These are phyloP conservation scores for Coccyzus lansbergi DNA, from an alignment of 2,797 vertebrate species.

Conservation along the genomic window DNA sequence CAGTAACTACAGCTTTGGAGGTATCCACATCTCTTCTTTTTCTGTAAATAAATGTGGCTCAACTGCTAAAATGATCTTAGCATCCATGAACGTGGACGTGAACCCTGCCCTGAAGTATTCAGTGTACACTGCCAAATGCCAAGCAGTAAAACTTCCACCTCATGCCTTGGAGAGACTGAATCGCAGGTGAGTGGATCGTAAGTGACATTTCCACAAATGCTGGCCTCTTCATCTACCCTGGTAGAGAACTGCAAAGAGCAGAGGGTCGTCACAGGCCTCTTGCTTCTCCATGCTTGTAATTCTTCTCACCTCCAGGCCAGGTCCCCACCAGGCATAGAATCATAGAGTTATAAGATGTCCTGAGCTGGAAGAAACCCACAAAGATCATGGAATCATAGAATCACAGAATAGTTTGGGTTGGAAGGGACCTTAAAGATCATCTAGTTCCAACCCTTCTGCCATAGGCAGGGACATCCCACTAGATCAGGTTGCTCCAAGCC, in stretches of 20 bases:
- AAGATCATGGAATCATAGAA: too few relatives aligned
- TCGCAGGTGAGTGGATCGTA: not conserved
- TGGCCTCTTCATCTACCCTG: not conserved
- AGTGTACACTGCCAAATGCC: not conserved
- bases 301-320: not conserved
- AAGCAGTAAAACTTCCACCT: not conserved
- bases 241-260: not conserved
- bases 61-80: not conserved
- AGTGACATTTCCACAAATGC: not conserved
- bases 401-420: too few relatives aligned
- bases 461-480: too few relatives aligned
- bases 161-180: not conserved
- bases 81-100: not conserved
- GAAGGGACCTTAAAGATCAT: too few relatives aligned
- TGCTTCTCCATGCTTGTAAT: not conserved
- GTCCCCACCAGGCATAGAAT: not conserved
- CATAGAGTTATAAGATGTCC: too few relatives aligned
- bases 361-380: too few relatives aligned
- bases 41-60: not conserved
- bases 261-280: not conserved
- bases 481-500: too few relatives aligned
- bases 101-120: not conserved
- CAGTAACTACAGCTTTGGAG: not conserved
- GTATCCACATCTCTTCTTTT: not conserved
- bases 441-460: too few relatives aligned